Percentiles rank a stretch among this genome's conserved stretches.
phyloP scores from a whole-genome alignment of 2,888 invertebrate genomes.

The Troides oblongomaculatus region DNA sequence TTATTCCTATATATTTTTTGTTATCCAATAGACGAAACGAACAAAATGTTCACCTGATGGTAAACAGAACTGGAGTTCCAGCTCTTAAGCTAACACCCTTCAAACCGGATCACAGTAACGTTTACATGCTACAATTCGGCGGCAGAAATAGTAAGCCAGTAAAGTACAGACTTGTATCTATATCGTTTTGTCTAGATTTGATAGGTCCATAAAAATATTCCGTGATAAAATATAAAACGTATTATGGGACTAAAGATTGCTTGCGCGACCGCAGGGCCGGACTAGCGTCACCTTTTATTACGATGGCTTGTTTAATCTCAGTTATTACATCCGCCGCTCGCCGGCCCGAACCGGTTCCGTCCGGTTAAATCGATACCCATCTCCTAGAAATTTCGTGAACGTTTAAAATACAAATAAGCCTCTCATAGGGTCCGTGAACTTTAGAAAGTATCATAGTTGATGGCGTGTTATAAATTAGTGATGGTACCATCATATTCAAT shows the following conservation, averaged over 20 bases:
- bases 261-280: neutral
- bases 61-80: too few relatives aligned
- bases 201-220: too few relatives aligned
- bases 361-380: slow-evolving; percentile 23
- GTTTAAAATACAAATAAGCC: slow-evolving; percentile 23
- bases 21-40: too few relatives aligned
- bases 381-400: slow-evolving; percentile 25
- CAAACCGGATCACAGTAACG: too few relatives aligned
- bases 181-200: too few relatives aligned
- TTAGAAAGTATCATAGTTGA: slow-evolving; percentile 9
- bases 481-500: neutral
- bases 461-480: slow-evolving; percentile 3
- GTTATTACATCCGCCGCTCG: slow-evolving; percentile 10
- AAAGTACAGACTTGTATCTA: too few relatives aligned
- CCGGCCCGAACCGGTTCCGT: slow-evolving; percentile 24
- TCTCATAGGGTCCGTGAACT: slow-evolving; percentile 3
- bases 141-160: too few relatives aligned
- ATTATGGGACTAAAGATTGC: neutral
- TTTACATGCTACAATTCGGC: too few relatives aligned
- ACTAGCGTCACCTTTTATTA: slow-evolving; percentile 22
- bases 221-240: neutral
- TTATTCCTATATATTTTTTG: too few relatives aligned
- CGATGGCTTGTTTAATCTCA: slow-evolving; percentile 12
- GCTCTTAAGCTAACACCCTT: too few relatives aligned
- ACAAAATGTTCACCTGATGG: too few relatives aligned